Base-by-base conservation (phyloP, 2,888 invertebrate genomes). In the Eulithis testata region DNA sequence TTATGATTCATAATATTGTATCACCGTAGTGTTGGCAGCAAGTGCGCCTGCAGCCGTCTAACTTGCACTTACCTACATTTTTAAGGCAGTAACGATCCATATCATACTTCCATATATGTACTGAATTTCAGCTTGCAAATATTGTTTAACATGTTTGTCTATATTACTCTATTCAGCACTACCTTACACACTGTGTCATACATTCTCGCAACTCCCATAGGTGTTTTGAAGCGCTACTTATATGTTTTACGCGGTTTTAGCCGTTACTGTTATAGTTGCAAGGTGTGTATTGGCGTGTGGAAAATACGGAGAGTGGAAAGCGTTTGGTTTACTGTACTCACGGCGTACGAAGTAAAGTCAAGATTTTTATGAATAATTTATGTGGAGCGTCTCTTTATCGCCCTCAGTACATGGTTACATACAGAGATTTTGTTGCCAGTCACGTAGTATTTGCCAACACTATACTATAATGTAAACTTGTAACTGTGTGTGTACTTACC, bases 291-390 rank as follows among this genome's bases (percentile, higher is more conserved):
- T 62, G 7, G 31, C 27, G 60, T 71, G 60, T n/a, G 14, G 27
- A 6, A 2, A 11, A 11, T 11, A 37, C 4, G 12, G 27, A 61
- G 66, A 57, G 54, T 64, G 68, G 67, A 55, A 52, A 51, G 66
- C 31, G 61, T 63, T 68, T 50, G 55, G 11, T 61, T 69, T 52
- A 63, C 63, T 68, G 69, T 71, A 66, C 53, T 61, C 64, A 56
- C 63, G 54, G 53, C 57, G 66, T 65, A 65, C 65, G 70, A 69
- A 69, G 70, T 73, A 63, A 79, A 84, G 84, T 84, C 84, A 85
- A 88, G 87, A 88, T 88, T 90, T 89, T 87, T 90, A 90, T 90
- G 89, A 91, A 90, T 89, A 88, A 90, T 90, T 89, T 88, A 91
- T 90, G 76, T 78, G 73, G 80, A 82, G 80, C 80, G 80, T 69